phyloP scores from a whole-genome alignment of 2,888 invertebrate species.

The Nomada fabriciana region DNA sequence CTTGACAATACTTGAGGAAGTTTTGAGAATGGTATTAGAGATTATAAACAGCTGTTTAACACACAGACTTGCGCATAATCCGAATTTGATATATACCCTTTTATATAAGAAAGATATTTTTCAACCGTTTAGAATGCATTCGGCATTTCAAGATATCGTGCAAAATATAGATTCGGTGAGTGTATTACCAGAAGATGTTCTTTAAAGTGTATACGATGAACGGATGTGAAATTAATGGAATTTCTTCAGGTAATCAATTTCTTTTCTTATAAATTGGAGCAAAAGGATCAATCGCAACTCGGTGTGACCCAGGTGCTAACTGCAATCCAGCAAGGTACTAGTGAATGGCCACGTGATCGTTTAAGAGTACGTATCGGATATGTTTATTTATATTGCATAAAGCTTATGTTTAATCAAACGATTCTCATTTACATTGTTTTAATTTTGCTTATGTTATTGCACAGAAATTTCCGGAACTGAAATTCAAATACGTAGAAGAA shows the following conservation, averaged over 20 bases:
- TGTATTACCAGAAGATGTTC: slow-evolving; percentile 19
- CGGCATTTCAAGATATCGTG: slow-evolving; percentile 96
- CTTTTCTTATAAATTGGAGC: slow-evolving; percentile 88
- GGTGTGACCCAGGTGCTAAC: slow-evolving; percentile 95
- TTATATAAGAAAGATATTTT: slow-evolving; percentile 96
- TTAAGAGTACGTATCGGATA: slow-evolving; percentile 88
- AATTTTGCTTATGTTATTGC: slow-evolving; percentile 68
- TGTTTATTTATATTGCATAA: slow-evolving; percentile 1
- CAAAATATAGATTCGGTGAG: slow-evolving; percentile 97
- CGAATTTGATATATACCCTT: slow-evolving; percentile 97
- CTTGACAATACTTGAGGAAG: slow-evolving; percentile 96
- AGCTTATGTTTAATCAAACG: background rate
- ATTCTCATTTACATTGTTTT: background rate
- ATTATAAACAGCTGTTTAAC: slow-evolving; percentile 98
- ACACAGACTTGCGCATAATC: slow-evolving; percentile 93
- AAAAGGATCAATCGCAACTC: slow-evolving; percentile 86
- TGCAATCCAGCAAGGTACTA: slow-evolving; percentile 95
- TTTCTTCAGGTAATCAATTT: slow-evolving; percentile 87
- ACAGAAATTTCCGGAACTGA: slow-evolving; percentile 99
- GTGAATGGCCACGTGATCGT: slow-evolving; percentile 97
- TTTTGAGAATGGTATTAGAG: slow-evolving; percentile 97
- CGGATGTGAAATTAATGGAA: slow-evolving; percentile 3
- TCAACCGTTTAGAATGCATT: slow-evolving; percentile 93
- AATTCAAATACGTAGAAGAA: slow-evolving; percentile 99
- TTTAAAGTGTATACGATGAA: background rate